Evolutionary conservation across 2,888 invertebrate species (phyloP), one percentile per base, ranked within the genome.

Genomic region (Spodoptera picta): DNA sequence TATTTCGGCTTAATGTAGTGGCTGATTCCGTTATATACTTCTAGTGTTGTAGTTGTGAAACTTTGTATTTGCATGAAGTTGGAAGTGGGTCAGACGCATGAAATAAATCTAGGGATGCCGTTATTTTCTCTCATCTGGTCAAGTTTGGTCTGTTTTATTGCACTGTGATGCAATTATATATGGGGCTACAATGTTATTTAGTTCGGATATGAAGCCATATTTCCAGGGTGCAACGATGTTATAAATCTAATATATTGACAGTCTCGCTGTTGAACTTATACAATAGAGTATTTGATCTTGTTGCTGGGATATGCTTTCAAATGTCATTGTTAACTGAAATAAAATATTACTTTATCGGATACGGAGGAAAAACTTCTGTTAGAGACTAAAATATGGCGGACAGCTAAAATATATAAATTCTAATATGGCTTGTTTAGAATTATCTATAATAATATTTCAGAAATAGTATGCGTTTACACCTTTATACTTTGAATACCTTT

Each of bases 11-110:
- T 64, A 60, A 72, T 72, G 72, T 72, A 69, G 53, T 60, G 69
- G 43, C 27, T 74, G 69, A 69, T 63, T 47, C 59, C 47, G 56
- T 71, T 71, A 73, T 19, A 47, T 43, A 48, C 43, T 63, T 69
- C 45, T 54, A 45, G 50, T 62, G 56, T 73, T 54, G 63, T 54
- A 60, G 50, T 69, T 36, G 54, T 27, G 23, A 24, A 44, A 50
- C 46, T 72, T 10, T 60, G n/a, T 49, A 60, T 72, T 66, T 67
- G 44, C 46, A 60, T 45, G 24, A 27, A 65, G 46, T 59, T 36
- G 51, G 12, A 58, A 52, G 49, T 66, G 50, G 69, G 73, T 73
- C 67, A 57, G 51, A 31, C 42, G 48, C 51, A 46, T 45, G 47
- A 65, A 55, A 51, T 44, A 14, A 51, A 55, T 52, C 44, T 52